Conservation (phyloP, 2,888 invertebrate genomes). For the Apodemia zela region DNA sequence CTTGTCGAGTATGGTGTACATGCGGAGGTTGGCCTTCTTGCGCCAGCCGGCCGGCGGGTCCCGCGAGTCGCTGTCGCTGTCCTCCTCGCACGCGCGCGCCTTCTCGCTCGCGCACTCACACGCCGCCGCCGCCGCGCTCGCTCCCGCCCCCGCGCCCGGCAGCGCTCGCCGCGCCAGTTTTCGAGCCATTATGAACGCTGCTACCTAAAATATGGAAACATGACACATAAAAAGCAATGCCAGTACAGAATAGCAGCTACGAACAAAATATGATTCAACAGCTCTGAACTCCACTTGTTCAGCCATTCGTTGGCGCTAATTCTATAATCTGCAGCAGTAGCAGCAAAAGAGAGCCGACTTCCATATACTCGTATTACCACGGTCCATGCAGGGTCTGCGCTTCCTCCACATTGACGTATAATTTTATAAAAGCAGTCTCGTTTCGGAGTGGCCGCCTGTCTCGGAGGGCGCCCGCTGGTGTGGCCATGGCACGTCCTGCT, state of each 20-base stretch:
- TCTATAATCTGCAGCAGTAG: too few species aligned
- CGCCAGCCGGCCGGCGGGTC: conserved; percentile 59
- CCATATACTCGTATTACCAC: too few species aligned
- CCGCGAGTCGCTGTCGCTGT: conserved; percentile 38
- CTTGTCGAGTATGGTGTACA: conserved; percentile 75
- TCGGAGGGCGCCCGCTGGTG: too few species aligned
- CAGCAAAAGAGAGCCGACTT: too few species aligned
- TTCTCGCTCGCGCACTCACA: conserved; percentile 29
- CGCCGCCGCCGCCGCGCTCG: conserved; percentile 30
- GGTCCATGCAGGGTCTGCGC: too few species aligned
- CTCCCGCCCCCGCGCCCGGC: conserved; percentile 33
- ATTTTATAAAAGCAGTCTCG: too few species aligned
- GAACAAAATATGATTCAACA: not conserved
- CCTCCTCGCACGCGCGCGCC: conserved; percentile 31
- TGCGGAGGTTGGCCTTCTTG: conserved; percentile 68
- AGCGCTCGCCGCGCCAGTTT: conserved; percentile 40
- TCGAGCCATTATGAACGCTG: conserved; percentile 64
- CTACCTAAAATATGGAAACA: conserved; percentile 43
- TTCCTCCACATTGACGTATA: too few species aligned
- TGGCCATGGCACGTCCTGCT: too few species aligned
- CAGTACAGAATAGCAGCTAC: not conserved
- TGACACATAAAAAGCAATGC: not conserved
- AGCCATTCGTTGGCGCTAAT: too few species aligned
- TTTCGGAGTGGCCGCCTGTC: too few species aligned
- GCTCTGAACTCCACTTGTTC: not conserved